These are phyloP conservation scores for Channallabes apus DNA, from an alignment of 2,797 vertebrate species.

Conservation along the genomic window DNA sequence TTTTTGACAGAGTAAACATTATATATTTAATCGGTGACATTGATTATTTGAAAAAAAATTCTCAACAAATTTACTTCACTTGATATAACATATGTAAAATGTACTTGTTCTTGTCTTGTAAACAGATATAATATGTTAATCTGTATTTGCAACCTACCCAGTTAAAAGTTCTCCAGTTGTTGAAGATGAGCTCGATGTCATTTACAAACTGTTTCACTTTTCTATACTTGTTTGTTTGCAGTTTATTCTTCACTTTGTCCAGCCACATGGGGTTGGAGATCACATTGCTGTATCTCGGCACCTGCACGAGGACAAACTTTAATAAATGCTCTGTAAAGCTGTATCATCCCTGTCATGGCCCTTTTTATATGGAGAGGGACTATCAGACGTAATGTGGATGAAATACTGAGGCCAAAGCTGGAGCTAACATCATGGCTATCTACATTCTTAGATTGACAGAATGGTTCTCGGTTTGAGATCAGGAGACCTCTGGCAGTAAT, in stretches of 20 bases:
- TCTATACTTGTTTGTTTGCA: not conserved
- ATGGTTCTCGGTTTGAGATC: not conserved
- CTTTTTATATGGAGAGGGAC: not conserved
- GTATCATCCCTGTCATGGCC: not conserved
- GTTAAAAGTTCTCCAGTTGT: not conserved
- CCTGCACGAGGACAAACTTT: slow-evolving; percentile 24
- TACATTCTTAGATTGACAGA: not conserved
- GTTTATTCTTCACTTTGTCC: not conserved
- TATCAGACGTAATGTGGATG: not conserved
- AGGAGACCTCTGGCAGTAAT: not conserved
- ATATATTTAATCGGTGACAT: too few species aligned
- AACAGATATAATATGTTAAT: not conserved
- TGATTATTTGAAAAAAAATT: too few species aligned
- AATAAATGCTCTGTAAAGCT: not conserved
- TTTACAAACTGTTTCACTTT: not conserved
- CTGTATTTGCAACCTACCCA: not conserved
- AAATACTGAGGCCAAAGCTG: not conserved
- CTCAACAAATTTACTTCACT: too few species aligned
- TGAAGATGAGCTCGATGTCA: slow-evolving; percentile 1
- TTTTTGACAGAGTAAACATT: not conserved
- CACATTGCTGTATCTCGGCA: not conserved
- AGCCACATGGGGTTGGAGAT: slow-evolving; percentile 1
- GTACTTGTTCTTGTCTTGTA: not conserved
- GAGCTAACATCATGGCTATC: not conserved
- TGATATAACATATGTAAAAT: not conserved